Conservation (phyloP, 2,888 invertebrate genomes). For the Eilema griseolum region DNA sequence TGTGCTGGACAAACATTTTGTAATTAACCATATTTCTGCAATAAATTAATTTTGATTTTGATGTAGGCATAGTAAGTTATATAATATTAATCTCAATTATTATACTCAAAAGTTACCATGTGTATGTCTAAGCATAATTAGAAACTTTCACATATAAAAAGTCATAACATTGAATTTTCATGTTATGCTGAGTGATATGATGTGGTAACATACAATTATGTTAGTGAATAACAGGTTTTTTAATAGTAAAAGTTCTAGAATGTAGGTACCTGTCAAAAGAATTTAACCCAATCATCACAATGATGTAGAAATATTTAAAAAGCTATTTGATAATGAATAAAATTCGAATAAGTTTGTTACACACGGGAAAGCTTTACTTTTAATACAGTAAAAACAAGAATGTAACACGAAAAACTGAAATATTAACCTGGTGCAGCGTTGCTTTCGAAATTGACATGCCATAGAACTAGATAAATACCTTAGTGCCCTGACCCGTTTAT, state of each 20-base stretch:
- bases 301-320: background rate
- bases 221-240: background rate
- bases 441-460: slow-evolving; percentile 45
- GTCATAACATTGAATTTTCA: background rate
- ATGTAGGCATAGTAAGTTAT: background rate
- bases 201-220: background rate
- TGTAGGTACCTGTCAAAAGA: background rate
- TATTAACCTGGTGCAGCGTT: slow-evolving; percentile 51
- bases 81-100: background rate
- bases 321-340: background rate
- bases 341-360: slow-evolving; percentile 14
- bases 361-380: slow-evolving; percentile 36
- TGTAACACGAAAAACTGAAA: background rate
- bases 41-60: too few relatives aligned
- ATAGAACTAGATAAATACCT: slow-evolving; percentile 70
- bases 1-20: too few relatives aligned
- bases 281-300: background rate
- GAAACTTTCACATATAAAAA: background rate
- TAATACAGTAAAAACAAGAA: slow-evolving; percentile 18
- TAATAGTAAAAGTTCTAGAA: background rate
- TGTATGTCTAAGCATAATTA: background rate
- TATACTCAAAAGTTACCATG: background rate
- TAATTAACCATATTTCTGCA: too few relatives aligned
- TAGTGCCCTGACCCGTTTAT: slow-evolving; percentile 87
- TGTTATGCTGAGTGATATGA: background rate